Evolutionary conservation across 2,113 vertebrate genomes (phyloP).

Genomic region (Sphaerodactylus townsendi): DNA sequence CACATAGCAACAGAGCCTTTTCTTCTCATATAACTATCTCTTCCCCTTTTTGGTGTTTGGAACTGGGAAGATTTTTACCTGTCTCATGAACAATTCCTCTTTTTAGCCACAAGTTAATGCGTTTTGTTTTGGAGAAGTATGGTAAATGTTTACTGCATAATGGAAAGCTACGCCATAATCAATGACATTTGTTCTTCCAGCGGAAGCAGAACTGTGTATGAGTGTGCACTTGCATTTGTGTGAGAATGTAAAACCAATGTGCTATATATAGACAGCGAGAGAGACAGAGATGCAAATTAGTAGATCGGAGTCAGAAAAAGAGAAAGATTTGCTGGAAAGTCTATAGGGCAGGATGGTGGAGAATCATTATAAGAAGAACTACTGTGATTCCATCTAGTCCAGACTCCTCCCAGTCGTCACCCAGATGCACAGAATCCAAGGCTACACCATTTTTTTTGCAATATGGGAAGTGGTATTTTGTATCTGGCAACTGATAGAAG

Average conservation of each 20-base stretch:
- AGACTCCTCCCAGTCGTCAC: not conserved
- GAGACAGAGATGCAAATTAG: not conserved
- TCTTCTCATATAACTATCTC: fast-evolving
- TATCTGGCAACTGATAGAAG: too few relatives aligned
- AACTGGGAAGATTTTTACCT: not conserved
- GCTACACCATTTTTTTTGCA: too few relatives aligned
- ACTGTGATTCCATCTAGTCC: too few relatives aligned
- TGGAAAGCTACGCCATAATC: slow-evolving; percentile 23
- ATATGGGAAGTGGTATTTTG: too few relatives aligned
- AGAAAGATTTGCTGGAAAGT: slow-evolving; percentile 56
- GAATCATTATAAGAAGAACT: too few relatives aligned
- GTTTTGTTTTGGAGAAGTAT: not conserved
- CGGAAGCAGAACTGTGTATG: slow-evolving; percentile 1
- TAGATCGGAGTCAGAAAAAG: not conserved
- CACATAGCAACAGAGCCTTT: not conserved
- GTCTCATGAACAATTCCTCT: slow-evolving; percentile 3
- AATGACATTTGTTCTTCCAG: slow-evolving; percentile 8
- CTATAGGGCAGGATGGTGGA: not conserved
- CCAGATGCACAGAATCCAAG: too few relatives aligned
- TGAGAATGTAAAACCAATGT: slow-evolving; percentile 29
- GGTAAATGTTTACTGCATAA: not conserved
- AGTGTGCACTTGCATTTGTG: not conserved
- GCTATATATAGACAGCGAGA: not conserved
- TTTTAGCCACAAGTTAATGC: not conserved
- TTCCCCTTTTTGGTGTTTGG: not conserved